Conservation (phyloP, 2,113 vertebrate species). For the Aix galericulata region DNA sequence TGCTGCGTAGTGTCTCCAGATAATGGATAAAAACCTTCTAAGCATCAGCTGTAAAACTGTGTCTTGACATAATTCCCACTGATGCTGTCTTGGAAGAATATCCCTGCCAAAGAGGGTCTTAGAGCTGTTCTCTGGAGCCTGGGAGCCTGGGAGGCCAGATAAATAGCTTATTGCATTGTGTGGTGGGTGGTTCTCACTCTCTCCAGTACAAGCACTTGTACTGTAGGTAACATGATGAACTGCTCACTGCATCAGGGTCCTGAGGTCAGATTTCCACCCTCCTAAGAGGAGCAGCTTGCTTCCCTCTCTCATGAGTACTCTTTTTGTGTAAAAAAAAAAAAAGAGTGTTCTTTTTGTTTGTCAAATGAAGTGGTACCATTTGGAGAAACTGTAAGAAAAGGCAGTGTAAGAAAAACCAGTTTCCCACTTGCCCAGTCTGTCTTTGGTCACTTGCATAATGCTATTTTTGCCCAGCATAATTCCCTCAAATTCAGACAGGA, state of each 20-base stretch:
- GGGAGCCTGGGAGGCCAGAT: neutral
- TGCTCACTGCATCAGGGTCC: neutral
- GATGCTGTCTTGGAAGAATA: neutral
- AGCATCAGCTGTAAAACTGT: neutral
- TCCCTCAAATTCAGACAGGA: accelerated
- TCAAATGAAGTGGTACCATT: neutral
- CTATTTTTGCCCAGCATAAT: neutral
- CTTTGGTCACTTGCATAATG: neutral
- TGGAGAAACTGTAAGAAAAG: neutral
- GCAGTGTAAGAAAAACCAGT: accelerated
- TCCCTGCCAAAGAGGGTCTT: neutral
- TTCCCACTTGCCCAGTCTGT: neutral
- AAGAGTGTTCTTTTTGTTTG: neutral
- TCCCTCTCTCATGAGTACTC: neutral
- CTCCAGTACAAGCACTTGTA: neutral
- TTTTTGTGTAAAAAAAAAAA: no score
- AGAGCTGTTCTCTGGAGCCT: neutral
- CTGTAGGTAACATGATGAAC: neutral
- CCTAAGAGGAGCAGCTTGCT: neutral
- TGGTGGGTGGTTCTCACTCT: neutral
- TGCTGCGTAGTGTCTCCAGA: neutral
- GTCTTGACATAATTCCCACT: neutral
- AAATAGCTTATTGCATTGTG: neutral
- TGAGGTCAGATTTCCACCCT: neutral
- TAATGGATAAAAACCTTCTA: neutral